Conservation (phyloP, 2,888 invertebrate species). For the Drosophila multiciliata region DNA sequence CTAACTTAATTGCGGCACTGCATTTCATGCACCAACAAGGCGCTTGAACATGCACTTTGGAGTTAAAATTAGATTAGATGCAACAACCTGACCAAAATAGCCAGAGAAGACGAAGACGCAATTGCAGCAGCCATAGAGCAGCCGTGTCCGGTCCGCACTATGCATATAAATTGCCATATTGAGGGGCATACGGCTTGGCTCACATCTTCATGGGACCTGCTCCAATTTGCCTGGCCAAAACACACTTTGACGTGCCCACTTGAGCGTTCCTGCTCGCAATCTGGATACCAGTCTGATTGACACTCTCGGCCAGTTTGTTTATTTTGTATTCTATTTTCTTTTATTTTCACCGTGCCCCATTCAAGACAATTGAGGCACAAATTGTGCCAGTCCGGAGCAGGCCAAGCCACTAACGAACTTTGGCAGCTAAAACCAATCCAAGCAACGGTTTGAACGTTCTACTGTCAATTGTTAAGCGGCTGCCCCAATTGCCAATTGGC, state of each 20-base stretch:
- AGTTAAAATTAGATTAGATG: slow-evolving; percentile 77
- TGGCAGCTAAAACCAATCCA: slow-evolving; percentile 54
- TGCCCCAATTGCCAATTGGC: slow-evolving; percentile 48
- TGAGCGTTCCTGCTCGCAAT: slow-evolving; percentile 24
- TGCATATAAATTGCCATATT: slow-evolving; percentile 19
- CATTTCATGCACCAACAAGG: slow-evolving; percentile 55
- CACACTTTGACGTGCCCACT: slow-evolving; percentile 29
- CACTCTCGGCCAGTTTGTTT: slow-evolving; percentile 29
- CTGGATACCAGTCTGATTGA: slow-evolving; percentile 45
- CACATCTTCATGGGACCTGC: slow-evolving; percentile 46
- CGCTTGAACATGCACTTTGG: slow-evolving; percentile 62
- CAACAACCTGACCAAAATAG: slow-evolving; percentile 30
- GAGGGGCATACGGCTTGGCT: slow-evolving; percentile 28
- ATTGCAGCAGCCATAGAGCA: background rate
- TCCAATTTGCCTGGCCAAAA: slow-evolving; percentile 41
- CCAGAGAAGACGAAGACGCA: background rate
- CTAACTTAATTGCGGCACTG: slow-evolving; percentile 63
- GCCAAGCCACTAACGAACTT: slow-evolving; percentile 38
- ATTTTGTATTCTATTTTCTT: slow-evolving; percentile 3
- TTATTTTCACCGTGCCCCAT: slow-evolving; percentile 58
- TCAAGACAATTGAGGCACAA: slow-evolving; percentile 47
- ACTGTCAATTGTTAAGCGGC: slow-evolving; percentile 51
- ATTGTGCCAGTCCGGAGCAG: slow-evolving; percentile 44
- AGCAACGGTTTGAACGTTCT: slow-evolving; percentile 61
- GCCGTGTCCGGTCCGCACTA: slow-evolving; percentile 42